Conservation (phyloP, 2,113 vertebrate species). For the Glaucidium brasilianum region DNA sequence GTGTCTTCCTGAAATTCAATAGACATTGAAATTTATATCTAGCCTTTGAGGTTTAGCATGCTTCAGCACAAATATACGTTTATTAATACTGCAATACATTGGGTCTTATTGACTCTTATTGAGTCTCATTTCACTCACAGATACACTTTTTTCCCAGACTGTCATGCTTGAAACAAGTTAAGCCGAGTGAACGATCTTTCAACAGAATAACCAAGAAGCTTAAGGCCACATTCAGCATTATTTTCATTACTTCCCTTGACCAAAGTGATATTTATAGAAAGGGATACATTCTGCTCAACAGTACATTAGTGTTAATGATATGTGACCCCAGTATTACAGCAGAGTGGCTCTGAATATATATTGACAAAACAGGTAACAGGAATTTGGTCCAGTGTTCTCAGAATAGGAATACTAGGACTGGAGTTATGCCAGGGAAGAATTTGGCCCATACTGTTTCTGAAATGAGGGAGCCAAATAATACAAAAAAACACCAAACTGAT, state of each 20-base stretch:
- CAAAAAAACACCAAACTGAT: not conserved
- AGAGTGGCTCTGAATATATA: not conserved
- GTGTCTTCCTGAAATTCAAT: slow-evolving; percentile 39
- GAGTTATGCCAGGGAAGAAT: not conserved
- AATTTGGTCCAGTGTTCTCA: not conserved
- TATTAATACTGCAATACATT: not conserved
- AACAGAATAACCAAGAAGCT: not conserved
- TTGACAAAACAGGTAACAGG: not conserved
- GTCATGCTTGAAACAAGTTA: slow-evolving; percentile 12
- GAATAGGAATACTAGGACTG: not conserved
- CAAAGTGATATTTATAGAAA: not conserved
- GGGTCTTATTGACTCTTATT: not conserved
- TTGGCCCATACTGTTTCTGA: not conserved
- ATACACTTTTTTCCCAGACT: not conserved
- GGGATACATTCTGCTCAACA: not conserved
- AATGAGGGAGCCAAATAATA: not conserved
- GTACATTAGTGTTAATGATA: not conserved
- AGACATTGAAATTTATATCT: slow-evolving; percentile 48
- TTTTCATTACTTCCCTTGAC: slow-evolving; percentile 6
- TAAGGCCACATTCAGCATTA: not conserved
- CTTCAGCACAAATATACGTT: slow-evolving; percentile 42
- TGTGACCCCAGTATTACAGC: not conserved
- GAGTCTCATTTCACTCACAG: not conserved
- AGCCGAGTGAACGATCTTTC: slow-evolving; percentile 1
- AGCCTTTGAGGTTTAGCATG: slow-evolving; percentile 24